Base-by-base conservation (phyloP, 2,888 invertebrate genomes). In the Gibbula magus region DNA sequence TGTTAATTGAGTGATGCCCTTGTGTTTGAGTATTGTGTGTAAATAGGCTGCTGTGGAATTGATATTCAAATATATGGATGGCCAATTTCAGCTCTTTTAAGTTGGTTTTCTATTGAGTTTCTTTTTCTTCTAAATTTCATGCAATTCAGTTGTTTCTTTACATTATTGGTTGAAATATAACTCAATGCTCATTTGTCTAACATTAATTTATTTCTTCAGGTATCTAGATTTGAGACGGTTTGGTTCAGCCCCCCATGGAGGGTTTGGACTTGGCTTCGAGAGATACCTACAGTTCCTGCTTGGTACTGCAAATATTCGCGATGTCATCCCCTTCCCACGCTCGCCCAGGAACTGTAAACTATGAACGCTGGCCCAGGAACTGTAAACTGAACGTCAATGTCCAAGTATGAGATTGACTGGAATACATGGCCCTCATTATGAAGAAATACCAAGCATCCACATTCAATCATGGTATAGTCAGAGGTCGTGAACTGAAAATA, bases 201-300 rank as follows among this genome's bases (percentile, higher is more conserved):
- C 18, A n/a, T 25, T 5, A n/a, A 25, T 20, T 75, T 70, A 10
- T 80, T 22, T 81, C 85, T 84, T 2, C 84, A 92, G 99, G 99
- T 99, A 99, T 92, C 94, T 97, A 78, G 97, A 99, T 74, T 93
- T 99, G 78, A 94, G 99, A 80, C 96, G 96, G 83, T 97, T 95
- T 93, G 99, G 99, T 0, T 96, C 96, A 81, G 95, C 96, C 52
- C 96, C 97, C 0, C 97, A 98, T 13, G 98, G 96, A 22, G 99
- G 99, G 0, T 99, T 97, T 93, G 99, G 99, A 7, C 94, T 99
- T 89, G 99, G 99, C 0, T 96, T 99, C 90, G 99, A 99, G 91
- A 95, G 99, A 88, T 95, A 96, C 87, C 92, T 99, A 79, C 97
- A 97, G 93, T 95, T 96, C 77, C 84, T 99, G 52, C 95, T 98